Evolutionary conservation across 1,140 invertebrate species (phyloP).

Genomic region (Planococcus citri): DNA sequence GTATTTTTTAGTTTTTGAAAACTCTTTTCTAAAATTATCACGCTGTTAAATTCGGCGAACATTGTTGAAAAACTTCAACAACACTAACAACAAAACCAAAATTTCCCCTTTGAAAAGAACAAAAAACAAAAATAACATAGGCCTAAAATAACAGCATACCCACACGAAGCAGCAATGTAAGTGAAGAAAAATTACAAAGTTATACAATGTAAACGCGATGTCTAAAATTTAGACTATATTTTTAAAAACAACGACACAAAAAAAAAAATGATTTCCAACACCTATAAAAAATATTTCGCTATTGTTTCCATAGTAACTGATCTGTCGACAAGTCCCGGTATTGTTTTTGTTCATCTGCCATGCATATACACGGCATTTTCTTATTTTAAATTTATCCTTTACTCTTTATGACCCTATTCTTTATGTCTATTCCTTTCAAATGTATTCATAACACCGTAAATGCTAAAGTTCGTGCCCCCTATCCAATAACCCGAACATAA

Average conservation of each 20-base stretch:
- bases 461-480: conserved; percentile 5
- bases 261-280: conserved; percentile 8
- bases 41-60: too few relatives aligned
- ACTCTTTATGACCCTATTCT: conserved; percentile 6
- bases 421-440: background rate
- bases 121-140: too few relatives aligned
- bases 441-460: conserved; percentile 7
- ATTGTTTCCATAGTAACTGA: conserved; percentile 7
- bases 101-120: too few relatives aligned
- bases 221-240: background rate
- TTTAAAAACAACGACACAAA: background rate
- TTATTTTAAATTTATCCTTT: conserved; percentile 8
- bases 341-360: background rate
- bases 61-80: too few relatives aligned
- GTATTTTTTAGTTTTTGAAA: too few relatives aligned
- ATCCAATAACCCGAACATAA: background rate
- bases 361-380: background rate
- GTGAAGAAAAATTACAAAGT: background rate
- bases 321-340: background rate
- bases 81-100: too few relatives aligned
- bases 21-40: too few relatives aligned
- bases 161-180: background rate
- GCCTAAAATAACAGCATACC: background rate
- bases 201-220: background rate
- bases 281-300: background rate